phyloP scores from a whole-genome alignment of 2,113 vertebrate species.

The Sinosuthora webbiana region DNA sequence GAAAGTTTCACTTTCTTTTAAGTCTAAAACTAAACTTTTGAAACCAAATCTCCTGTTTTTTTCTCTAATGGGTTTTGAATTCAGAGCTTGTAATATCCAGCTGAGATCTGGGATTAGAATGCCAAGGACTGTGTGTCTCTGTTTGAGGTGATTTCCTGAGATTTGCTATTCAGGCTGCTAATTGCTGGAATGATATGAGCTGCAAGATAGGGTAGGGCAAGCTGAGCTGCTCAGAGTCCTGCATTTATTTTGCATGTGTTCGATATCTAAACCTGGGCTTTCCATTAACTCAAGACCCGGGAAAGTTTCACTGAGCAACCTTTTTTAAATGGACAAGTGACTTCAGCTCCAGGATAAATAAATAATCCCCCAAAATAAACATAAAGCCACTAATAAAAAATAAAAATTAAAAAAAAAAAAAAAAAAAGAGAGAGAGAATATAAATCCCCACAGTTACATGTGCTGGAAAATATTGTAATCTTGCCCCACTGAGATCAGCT shows the following conservation, averaged over 20 bases:
- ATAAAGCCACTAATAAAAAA: background rate
- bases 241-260: background rate
- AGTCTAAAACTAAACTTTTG: background rate
- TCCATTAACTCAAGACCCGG: background rate
- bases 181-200: background rate
- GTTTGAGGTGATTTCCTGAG: background rate
- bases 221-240: background rate
- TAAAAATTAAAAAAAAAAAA: background rate
- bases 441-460: slow-evolving; percentile 43
- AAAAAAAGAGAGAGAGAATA: background rate
- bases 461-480: slow-evolving; percentile 64
- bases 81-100: background rate
- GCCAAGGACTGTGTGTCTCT: background rate
- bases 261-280: background rate
- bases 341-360: background rate
- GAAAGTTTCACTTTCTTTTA: background rate
- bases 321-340: background rate
- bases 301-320: background rate
- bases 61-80: background rate
- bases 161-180: background rate
- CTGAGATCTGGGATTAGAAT: background rate
- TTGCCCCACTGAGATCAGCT: slow-evolving; percentile 53
- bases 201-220: background rate
- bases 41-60: background rate
- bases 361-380: background rate